Conservation (phyloP, 1,140 invertebrate genomes). For the Ceratosolen solmsi region DNA sequence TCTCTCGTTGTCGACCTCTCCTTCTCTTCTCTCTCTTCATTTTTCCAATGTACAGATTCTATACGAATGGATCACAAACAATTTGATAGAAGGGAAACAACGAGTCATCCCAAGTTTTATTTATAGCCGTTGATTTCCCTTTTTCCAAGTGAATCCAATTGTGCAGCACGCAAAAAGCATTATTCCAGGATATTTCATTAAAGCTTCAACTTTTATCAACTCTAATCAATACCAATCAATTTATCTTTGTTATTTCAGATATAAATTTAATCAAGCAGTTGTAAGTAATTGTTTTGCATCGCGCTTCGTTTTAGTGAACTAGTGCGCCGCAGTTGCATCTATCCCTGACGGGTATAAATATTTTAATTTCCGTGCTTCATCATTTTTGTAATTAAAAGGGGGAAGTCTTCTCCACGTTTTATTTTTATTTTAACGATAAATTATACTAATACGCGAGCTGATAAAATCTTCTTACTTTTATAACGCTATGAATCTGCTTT, state of each 20-base stretch:
- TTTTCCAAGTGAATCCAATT: slow-evolving; percentile 25
- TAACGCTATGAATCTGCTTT: slow-evolving; percentile 7
- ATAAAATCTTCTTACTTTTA: slow-evolving; percentile 17
- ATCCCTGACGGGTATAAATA: background rate
- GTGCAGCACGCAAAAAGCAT: slow-evolving; percentile 31
- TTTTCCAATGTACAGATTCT: slow-evolving; percentile 45
- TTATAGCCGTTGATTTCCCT: slow-evolving; percentile 49
- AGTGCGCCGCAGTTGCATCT: background rate
- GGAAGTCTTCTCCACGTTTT: background rate
- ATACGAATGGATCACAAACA: slow-evolving; percentile 45
- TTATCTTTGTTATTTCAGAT: slow-evolving; percentile 37
- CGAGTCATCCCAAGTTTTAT: slow-evolving; percentile 48
- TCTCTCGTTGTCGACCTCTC: too few species aligned
- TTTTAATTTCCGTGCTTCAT: slow-evolving; percentile 16
- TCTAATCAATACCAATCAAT: slow-evolving; percentile 49
- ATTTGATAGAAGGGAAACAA: slow-evolving; percentile 45
- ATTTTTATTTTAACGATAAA: slow-evolving; percentile 13
- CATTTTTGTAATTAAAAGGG: slow-evolving; percentile 1
- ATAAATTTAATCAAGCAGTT: slow-evolving; percentile 29
- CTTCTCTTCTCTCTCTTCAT: slow-evolving; percentile 6
- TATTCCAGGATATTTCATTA: slow-evolving; percentile 49
- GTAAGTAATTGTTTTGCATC: slow-evolving; percentile 33
- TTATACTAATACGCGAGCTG: slow-evolving; percentile 9
- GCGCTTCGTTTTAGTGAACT: background rate
- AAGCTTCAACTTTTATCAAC: slow-evolving; percentile 20